phyloP scores from a whole-genome alignment of 2,888 invertebrate genomes.

The Eustalomyia histrio region DNA sequence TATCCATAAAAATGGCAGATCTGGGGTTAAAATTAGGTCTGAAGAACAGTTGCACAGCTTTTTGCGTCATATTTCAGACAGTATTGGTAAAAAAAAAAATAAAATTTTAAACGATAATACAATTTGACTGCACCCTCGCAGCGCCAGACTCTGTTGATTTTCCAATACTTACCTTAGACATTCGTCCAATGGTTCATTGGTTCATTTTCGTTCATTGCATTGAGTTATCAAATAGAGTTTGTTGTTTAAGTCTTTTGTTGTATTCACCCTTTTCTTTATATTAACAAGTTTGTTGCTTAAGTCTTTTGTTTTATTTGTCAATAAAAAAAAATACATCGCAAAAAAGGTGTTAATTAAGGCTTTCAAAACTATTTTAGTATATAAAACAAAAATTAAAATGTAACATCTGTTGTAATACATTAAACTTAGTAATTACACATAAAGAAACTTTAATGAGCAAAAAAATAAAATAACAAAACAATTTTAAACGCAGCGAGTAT shows the following conservation, averaged over 20 bases:
- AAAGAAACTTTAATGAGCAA: not conserved
- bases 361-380: not conserved
- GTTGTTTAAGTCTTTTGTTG: conserved; percentile 37
- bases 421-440: not conserved
- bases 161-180: no score
- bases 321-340: not conserved
- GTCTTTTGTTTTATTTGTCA: conserved; percentile 27
- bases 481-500: not conserved
- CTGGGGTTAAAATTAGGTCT: no score
- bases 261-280: not conserved
- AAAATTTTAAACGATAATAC: no score
- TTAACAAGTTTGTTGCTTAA: conserved; percentile 29
- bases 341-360: not conserved
- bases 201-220: no score
- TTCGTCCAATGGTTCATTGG: no score
- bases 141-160: no score
- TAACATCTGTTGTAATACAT: conserved; percentile 17
- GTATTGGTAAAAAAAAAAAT: no score
- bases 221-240: not conserved
- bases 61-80: no score
- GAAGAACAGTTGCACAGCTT: no score
- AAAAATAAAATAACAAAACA: no score
- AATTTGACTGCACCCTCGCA: no score
- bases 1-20: no score
- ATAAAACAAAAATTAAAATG: not conserved